These are phyloP conservation scores for Cetoscarus ocellatus DNA, from an alignment of 2,797 vertebrate genomes.

Conservation along the genomic window DNA sequence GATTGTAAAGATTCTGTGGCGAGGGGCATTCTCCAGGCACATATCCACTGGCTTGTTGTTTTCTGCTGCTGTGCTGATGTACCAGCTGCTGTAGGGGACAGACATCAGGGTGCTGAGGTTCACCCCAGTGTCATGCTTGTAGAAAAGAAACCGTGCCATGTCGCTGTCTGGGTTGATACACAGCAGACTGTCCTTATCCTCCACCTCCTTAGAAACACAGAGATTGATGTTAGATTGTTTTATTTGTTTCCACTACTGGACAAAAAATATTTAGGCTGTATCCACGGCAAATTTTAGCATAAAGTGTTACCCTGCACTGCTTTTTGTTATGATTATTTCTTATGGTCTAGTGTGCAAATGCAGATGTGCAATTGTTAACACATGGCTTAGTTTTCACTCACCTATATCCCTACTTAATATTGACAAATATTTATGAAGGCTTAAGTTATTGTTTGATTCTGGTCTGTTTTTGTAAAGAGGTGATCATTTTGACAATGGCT, in stretches of 20 bases:
- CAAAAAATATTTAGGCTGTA: no score
- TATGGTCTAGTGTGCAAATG: neutral
- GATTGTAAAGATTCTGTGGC: slow-evolving; percentile 64
- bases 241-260: no score
- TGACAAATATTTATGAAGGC: no score
- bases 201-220: slow-evolving; percentile 49
- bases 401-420: neutral
- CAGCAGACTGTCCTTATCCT: slow-evolving; percentile 24
- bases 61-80: slow-evolving; percentile 70
- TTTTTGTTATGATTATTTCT: no score
- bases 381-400: neutral
- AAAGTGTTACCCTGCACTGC: no score
- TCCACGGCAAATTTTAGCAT: no score
- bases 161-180: slow-evolving; percentile 46
- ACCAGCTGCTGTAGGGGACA: slow-evolving; percentile 66
- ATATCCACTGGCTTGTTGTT: slow-evolving; percentile 62
- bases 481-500: neutral
- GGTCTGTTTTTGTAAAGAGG: neutral
- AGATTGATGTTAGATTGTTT: slow-evolving; percentile 20
- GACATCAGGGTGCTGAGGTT: slow-evolving; percentile 74
- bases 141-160: slow-evolving; percentile 76
- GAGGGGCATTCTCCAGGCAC: slow-evolving; percentile 31
- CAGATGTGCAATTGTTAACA: neutral
- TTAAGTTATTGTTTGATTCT: neutral
- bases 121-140: slow-evolving; percentile 56